Evolutionary conservation across 2,797 vertebrate genomes (phyloP).

Genomic region (Hypotaenidia philippensis): DNA sequence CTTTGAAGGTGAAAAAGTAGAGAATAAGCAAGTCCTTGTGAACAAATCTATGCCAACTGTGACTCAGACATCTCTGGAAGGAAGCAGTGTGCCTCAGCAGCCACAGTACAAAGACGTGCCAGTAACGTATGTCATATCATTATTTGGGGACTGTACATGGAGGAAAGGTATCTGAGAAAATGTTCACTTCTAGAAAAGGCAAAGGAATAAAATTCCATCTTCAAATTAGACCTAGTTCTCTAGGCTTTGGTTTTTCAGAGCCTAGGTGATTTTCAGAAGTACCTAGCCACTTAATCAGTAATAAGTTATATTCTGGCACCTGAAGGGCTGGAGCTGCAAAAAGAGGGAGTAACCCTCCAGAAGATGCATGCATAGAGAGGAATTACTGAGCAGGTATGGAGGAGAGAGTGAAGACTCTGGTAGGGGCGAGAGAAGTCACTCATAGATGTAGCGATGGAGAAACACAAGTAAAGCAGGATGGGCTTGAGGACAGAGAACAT

Average conservation of each 20-base stretch:
- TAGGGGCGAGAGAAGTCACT: neutral
- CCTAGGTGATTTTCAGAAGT: neutral
- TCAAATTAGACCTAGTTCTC: neutral
- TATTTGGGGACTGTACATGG: neutral
- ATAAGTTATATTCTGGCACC: neutral
- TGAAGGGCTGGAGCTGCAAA: neutral
- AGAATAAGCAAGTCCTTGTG: constrained; percentile 97
- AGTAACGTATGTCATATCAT: constrained; percentile 86
- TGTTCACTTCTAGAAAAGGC: neutral
- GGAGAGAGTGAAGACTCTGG: neutral
- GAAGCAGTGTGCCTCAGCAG: constrained; percentile 91
- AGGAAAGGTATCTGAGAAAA: neutral
- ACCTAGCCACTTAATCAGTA: neutral
- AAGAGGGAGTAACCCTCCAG: neutral
- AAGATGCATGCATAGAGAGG: neutral
- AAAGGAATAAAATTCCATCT: neutral
- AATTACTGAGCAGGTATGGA: neutral
- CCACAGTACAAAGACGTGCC: constrained; percentile 97
- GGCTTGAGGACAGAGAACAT: neutral
- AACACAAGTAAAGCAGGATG: neutral
- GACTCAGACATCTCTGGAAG: constrained; percentile 97
- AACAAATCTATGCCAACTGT: constrained; percentile 99
- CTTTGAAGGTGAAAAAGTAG: constrained; percentile 92
- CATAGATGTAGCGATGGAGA: neutral
- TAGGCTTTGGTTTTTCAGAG: neutral